Conservation (phyloP, 1,140 invertebrate genomes). For the Scaptodrosophila lebanonensis region DNA sequence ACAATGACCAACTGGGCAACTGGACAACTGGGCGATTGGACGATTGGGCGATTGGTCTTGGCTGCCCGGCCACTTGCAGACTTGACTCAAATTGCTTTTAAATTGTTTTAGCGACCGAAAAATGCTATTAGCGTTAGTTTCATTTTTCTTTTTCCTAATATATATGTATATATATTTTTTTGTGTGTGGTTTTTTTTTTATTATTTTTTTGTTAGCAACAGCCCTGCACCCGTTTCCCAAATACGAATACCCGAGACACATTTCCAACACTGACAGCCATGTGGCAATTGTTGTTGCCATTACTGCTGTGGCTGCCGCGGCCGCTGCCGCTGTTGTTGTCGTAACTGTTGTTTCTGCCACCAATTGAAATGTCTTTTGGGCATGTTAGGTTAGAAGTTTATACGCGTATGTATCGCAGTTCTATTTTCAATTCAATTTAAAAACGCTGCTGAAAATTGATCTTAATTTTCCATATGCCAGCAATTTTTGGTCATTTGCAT, state of each 20-base stretch:
- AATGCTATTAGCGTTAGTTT: constrained; percentile 35
- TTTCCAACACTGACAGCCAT: no score
- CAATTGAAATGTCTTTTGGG: constrained; percentile 63
- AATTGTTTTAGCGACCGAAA: constrained; percentile 59
- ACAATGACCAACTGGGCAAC: no score
- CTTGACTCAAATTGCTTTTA: constrained; percentile 70
- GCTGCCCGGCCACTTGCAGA: no score
- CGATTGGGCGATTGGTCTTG: no score
- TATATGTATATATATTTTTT: no score
- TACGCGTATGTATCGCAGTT: constrained; percentile 18
- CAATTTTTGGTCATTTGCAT: constrained; percentile 38
- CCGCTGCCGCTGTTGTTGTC: constrained; percentile 14
- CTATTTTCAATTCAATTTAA: constrained; percentile 48
- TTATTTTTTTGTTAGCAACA: no score
- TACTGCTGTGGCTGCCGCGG: constrained; percentile 13
- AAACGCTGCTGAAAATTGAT: constrained; percentile 45
- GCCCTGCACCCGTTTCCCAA: no score
- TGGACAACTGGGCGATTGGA: no score
- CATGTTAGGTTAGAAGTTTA: constrained; percentile 13
- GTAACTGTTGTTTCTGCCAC: constrained; percentile 10
- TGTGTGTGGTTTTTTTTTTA: no score
- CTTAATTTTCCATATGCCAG: constrained; percentile 31
- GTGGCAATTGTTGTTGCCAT: constrained; percentile 17
- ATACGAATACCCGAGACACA: no score
- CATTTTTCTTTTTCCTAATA: background rate